Percentiles rank a stretch among this genome's conserved stretches.
phyloP scores from a whole-genome alignment of 2,888 invertebrate species.

The Epinotia nisella region DNA sequence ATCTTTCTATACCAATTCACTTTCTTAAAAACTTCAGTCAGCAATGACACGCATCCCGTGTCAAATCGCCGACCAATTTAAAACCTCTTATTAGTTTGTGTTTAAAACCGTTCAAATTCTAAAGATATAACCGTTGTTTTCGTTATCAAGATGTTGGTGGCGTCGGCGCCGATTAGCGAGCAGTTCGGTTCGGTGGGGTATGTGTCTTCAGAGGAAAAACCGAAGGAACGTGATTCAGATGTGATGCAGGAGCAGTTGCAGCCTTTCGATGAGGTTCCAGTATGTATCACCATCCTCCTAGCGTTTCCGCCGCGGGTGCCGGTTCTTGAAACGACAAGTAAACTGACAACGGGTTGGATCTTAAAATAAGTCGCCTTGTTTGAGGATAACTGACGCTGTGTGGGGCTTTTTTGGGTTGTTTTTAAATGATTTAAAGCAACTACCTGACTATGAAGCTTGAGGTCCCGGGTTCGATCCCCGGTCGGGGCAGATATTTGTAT shows the following conservation, averaged over 20 bases:
- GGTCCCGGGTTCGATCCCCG: too few species aligned
- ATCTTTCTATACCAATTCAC: too few species aligned
- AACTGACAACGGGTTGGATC: too few species aligned
- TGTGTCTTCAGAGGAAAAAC: not conserved
- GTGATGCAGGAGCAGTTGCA: not conserved
- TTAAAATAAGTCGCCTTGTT: too few species aligned
- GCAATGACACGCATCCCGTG: conserved; percentile 2
- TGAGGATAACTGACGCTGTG: too few species aligned
- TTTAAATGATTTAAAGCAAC: too few species aligned
- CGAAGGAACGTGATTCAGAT: not conserved
- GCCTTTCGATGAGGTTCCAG: not conserved
- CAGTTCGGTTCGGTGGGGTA: not conserved
- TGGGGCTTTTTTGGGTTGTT: too few species aligned
- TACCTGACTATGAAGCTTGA: too few species aligned
- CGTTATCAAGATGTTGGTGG: conserved; percentile 5
- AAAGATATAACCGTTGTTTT: not conserved
- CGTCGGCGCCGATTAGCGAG: not conserved
- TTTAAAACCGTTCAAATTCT: conserved; percentile 20
- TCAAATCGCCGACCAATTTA: conserved; percentile 28
- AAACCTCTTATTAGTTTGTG: too few species aligned
- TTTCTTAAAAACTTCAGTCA: not conserved
- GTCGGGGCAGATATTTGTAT: too few species aligned
- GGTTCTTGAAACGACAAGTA: too few species aligned
- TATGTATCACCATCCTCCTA: not conserved
- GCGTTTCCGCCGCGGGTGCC: too few species aligned